These are phyloP conservation scores for Matsumyia berberina DNA, from an alignment of 2,888 invertebrate genomes.

Conservation along the genomic window DNA sequence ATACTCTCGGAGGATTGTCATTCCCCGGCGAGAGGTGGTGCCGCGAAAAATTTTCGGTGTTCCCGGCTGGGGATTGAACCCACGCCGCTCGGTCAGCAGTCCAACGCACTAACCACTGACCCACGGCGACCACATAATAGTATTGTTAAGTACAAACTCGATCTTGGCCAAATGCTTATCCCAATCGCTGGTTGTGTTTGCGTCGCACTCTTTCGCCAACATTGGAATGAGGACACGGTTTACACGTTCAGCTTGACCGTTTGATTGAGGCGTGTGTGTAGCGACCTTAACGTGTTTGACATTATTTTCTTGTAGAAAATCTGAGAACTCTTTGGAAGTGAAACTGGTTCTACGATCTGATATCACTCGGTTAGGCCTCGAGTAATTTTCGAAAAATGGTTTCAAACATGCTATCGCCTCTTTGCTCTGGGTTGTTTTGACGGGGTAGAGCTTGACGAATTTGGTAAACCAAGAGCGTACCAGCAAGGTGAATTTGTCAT, in stretches of 20 bases:
- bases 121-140: too few species aligned
- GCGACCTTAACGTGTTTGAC: too few species aligned
- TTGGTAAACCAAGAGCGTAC: not conserved
- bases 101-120: too few species aligned
- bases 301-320: slow-evolving; percentile 78
- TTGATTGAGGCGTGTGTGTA: slow-evolving; percentile 34
- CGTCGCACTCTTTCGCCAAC: slow-evolving; percentile 38
- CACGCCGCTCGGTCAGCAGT: too few species aligned
- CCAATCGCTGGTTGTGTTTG: slow-evolving; percentile 42
- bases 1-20: too few species aligned
- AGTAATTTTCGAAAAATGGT: too few species aligned
- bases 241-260: slow-evolving; percentile 50
- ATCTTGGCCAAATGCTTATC: slow-evolving; percentile 55
- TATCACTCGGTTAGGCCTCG: slow-evolving; percentile 78
- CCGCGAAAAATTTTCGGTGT: too few species aligned
- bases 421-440: too few species aligned
- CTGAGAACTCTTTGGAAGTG: slow-evolving; percentile 80
- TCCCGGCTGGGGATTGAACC: too few species aligned
- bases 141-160: slow-evolving; percentile 78
- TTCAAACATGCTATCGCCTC: too few species aligned
- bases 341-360: slow-evolving; percentile 82
- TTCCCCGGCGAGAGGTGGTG: too few species aligned
- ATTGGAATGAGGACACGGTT: slow-evolving; percentile 61
- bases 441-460: not conserved
- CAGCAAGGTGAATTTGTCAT: slow-evolving; percentile 15